These are phyloP conservation scores for Cataglyphis albicans DNA, from an alignment of 2,888 invertebrate species.

Conservation along the genomic window DNA sequence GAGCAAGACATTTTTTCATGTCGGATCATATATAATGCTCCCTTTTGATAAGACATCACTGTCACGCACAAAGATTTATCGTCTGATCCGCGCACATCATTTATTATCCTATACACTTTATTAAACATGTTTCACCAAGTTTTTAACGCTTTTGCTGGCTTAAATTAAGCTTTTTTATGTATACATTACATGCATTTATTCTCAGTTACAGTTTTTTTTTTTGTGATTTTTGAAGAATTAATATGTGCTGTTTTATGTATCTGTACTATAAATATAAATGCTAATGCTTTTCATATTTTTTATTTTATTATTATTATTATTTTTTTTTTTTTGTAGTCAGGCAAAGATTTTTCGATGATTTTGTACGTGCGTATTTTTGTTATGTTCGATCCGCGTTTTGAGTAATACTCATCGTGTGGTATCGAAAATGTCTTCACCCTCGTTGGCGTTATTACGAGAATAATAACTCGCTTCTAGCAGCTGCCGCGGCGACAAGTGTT, in stretches of 20 bases:
- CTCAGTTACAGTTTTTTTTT: background rate
- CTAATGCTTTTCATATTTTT: background rate
- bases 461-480: conserved; percentile 73
- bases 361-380: conserved; percentile 51
- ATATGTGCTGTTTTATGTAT: background rate
- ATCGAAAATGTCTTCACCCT: conserved; percentile 65
- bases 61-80: conserved; percentile 41
- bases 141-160: background rate
- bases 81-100: conserved; percentile 13
- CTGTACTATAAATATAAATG: background rate
- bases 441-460: conserved; percentile 69
- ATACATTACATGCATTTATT: background rate
- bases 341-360: background rate
- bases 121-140: conserved; percentile 23
- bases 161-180: conserved; percentile 1
- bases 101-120: conserved; percentile 40
- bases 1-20: conserved; percentile 1
- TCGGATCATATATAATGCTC: conserved; percentile 12
- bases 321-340: background rate
- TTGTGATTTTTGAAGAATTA: background rate
- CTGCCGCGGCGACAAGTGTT: conserved; percentile 75
- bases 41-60: conserved; percentile 22
- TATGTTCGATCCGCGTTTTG: conserved; percentile 62
- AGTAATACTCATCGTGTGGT: conserved; percentile 60
- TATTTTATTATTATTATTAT: background rate